Evolutionary conservation across 2,797 vertebrate species (phyloP), one percentile per base, ranked within the genome.

Genomic region (Anomalospiza imberbis): DNA sequence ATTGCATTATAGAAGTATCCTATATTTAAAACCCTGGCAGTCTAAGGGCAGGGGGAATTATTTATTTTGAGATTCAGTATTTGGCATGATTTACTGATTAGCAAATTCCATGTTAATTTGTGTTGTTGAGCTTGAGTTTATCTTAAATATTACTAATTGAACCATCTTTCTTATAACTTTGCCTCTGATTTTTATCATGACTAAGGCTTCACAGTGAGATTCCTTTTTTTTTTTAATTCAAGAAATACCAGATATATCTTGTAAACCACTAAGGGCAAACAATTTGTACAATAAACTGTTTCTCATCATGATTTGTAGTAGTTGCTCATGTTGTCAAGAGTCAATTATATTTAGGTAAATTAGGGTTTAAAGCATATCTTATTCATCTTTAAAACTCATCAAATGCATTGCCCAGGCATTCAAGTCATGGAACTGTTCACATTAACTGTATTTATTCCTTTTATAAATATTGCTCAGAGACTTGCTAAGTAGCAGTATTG

Each of bases 401-500:
- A 87, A 68, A 67, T 25, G 12, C 63, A 32, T 76, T 81, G 53
- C 60, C 70, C 55, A 42, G 34, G 42, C 79, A 84, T 82, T 84
- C 73, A 34, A 48, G 77, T 65, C 93, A 40, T 68, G 73, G 67
- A 67, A 73, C 62, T 74, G 40, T 79, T 95, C 80, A 44, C 32
- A 79, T 90, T 90, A 76, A 71, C 83, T 65, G 73, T 84, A 48
- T 89, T 94, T 96, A 94, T 95, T 93, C 44, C 36, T 77, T 92
- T 92, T 88, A 42, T 32, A 91, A 80, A 66, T 85, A 66, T 57
- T 88, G 85, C 78, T 93, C 79, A 48, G 65, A 57, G 94, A 72
- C 61, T 60, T 54, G 74, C 85, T 85, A 96, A 85, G 66, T 73
- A 86, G 51, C 81, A 82, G 40, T 90, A 70, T 77, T 88, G 67